A percentile compares a stretch with the other conserved stretches of the same genome.
These are phyloP conservation scores for Aromia moschata DNA, from an alignment of 2,888 invertebrate species.

Conservation along the genomic window DNA sequence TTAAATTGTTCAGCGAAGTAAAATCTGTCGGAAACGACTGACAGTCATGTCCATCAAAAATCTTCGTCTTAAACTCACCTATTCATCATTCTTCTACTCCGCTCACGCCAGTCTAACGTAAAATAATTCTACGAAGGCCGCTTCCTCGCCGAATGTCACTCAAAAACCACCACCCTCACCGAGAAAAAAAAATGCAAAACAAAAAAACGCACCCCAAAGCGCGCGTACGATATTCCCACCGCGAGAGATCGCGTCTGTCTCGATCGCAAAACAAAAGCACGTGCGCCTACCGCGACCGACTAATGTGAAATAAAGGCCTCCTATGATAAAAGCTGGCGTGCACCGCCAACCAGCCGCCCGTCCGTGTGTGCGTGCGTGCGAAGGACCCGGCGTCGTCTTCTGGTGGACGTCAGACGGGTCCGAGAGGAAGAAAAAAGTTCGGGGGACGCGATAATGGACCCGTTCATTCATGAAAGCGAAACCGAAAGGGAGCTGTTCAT, in stretches of 20 bases:
- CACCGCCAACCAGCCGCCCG: slow-evolving; percentile 20
- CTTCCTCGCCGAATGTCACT: no score
- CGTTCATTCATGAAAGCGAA: neutral
- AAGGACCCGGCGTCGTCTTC: slow-evolving; percentile 30
- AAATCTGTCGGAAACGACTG: no score
- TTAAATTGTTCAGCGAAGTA: no score
- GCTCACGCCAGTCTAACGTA: no score
- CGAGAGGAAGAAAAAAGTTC: neutral
- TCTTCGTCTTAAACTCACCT: no score
- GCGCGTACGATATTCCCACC: neutral
- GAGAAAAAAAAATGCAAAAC: no score
- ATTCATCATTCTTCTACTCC: no score
- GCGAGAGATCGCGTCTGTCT: slow-evolving; percentile 9
- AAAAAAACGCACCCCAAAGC: neutral
- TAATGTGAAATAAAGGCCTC: slow-evolving; percentile 26
- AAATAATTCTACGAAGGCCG: no score
- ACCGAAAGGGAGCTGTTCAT: neutral
- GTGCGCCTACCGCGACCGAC: slow-evolving; percentile 18
- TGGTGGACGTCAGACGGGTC: slow-evolving; percentile 34
- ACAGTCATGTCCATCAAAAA: no score
- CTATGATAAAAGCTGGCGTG: slow-evolving; percentile 26
- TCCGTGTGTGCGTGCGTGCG: no score
- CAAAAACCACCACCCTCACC: no score
- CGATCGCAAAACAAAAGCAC: slow-evolving; percentile 18
- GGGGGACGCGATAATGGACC: neutral